These are phyloP conservation scores for Brachionus asplanchnoidis DNA, from an alignment of 1,140 invertebrate genomes.

Conservation along the genomic window DNA sequence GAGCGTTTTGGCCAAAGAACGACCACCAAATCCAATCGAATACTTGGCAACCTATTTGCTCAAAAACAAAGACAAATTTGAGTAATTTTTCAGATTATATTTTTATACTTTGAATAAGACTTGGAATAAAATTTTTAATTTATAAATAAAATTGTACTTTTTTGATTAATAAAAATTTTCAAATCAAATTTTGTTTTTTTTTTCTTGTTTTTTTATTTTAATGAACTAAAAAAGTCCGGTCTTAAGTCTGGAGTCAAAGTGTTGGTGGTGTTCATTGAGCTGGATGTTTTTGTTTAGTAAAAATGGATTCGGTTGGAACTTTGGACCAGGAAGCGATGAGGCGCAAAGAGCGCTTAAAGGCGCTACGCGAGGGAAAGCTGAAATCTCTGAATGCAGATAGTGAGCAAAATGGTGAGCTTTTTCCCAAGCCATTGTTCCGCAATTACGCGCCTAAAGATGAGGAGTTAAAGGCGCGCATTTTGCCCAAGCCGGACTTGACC, in stretches of 20 bases:
- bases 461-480: slow-evolving; percentile 65
- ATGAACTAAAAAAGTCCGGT: neutral
- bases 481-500: slow-evolving; percentile 68
- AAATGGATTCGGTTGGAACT: neutral
- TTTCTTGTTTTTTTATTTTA: too few species aligned
- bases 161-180: slow-evolving; percentile 9
- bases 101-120: neutral
- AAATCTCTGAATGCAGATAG: neutral
- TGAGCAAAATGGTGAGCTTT: neutral
- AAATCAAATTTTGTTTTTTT: neutral
- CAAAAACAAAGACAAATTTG: slow-evolving; percentile 81
- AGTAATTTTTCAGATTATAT: slow-evolving; percentile 49
- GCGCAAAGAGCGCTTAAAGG: slow-evolving; percentile 37
- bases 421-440: slow-evolving; percentile 75
- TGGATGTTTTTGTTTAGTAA: neutral
- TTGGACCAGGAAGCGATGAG: slow-evolving; percentile 38
- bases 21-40: slow-evolving; percentile 87
- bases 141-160: slow-evolving; percentile 33
- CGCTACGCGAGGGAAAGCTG: neutral
- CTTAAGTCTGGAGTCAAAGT: neutral
- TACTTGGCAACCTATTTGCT: slow-evolving; percentile 83
- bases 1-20: slow-evolving; percentile 83
- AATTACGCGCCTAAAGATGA: slow-evolving; percentile 83
- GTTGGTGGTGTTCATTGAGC: neutral
- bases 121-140: slow-evolving; percentile 15